A percentile compares a stretch with the other conserved stretches of the same genome.
Evolutionary conservation across 2,888 invertebrate genomes (phyloP).

Genomic region (Tromatobia lineatoria): DNA sequence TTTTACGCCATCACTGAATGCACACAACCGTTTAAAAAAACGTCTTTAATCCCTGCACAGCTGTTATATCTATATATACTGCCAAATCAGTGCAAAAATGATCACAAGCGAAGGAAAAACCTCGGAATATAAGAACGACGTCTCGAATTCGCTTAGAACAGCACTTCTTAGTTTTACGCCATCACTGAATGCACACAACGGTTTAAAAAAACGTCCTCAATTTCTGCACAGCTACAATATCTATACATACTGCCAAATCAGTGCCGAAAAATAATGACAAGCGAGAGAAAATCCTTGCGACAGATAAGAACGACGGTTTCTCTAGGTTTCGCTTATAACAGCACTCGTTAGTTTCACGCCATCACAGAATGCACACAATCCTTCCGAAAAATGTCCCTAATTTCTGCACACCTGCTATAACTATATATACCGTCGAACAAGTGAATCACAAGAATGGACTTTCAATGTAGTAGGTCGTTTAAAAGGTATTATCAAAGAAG

Average conservation of each 20-base stretch:
- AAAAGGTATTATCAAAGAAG: constrained; percentile 33
- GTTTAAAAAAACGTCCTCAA: neutral
- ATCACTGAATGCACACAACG: neutral
- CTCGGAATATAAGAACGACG: too few species aligned
- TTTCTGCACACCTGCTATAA: neutral
- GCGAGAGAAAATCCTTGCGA: neutral
- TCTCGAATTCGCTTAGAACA: too few species aligned
- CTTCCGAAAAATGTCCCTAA: neutral
- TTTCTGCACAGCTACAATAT: neutral
- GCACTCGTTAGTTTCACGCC: constrained; percentile 20
- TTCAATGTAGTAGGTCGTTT: neutral
- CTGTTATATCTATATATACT: too few species aligned
- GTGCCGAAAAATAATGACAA: neutral
- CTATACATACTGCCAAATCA: too few species aligned
- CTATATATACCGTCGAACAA: neutral
- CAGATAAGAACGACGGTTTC: constrained; percentile 14
- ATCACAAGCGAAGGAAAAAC: too few species aligned
- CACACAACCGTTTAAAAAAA: too few species aligned
- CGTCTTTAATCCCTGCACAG: too few species aligned
- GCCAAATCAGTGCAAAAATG: too few species aligned
- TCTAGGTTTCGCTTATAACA: neutral
- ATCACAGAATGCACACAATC: neutral
- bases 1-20: too few species aligned
- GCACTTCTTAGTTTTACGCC: constrained; percentile 17
- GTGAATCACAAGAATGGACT: neutral